These are phyloP conservation scores for Ips typographus DNA, from an alignment of 1,140 invertebrate species.

Conservation along the genomic window DNA sequence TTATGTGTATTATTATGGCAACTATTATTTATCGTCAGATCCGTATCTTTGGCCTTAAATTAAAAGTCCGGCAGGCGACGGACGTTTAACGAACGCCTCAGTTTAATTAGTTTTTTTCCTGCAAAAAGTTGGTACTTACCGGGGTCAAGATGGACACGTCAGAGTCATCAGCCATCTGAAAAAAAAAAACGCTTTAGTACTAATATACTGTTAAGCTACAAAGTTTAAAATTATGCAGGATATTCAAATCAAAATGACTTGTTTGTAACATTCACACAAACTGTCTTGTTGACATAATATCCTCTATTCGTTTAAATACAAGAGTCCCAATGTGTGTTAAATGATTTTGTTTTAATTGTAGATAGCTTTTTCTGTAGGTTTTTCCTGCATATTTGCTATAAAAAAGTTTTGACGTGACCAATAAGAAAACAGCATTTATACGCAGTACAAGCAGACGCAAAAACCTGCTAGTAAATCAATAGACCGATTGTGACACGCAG, in stretches of 20 bases:
- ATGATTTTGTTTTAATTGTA: no score
- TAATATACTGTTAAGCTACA: no score
- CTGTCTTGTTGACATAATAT: no score
- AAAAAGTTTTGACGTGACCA: no score
- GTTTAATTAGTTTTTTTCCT: constrained; percentile 14
- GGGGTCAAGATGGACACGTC: constrained; percentile 14
- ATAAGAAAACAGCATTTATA: constrained; percentile 3
- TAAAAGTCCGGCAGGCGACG: neutral
- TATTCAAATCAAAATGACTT: no score
- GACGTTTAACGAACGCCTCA: no score
- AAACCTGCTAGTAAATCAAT: constrained; percentile 31
- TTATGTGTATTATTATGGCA: constrained; percentile 30
- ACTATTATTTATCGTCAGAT: constrained; percentile 25
- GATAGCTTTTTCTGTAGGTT: no score
- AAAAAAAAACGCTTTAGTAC: neutral
- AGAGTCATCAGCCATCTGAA: constrained; percentile 11
- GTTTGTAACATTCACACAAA: no score
- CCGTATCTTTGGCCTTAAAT: constrained; percentile 20
- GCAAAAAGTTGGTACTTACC: constrained; percentile 24
- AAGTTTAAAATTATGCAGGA: no score
- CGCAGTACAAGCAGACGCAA: constrained; percentile 6
- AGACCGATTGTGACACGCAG: constrained; percentile 24
- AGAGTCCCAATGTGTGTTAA: no score
- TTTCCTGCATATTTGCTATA: no score
- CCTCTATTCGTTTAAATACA: no score